phyloP scores from a whole-genome alignment of 2,888 invertebrate species.

The Spilosoma lubricipeda region DNA sequence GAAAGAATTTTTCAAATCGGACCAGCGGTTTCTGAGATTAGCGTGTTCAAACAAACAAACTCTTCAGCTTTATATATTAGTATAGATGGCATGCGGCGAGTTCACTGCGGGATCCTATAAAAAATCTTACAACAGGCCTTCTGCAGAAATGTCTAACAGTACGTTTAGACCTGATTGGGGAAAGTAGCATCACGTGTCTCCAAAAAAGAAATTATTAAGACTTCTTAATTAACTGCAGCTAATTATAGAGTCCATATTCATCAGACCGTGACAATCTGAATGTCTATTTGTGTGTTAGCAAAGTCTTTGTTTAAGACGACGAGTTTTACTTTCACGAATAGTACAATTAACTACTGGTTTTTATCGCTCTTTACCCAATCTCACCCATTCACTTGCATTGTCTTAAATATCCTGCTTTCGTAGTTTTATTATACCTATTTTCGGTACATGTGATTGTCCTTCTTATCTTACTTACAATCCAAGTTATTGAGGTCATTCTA shows the following conservation, averaged over 20 bases:
- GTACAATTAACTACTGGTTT: constrained; percentile 33
- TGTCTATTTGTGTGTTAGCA: constrained; percentile 37
- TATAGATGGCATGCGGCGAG: neutral
- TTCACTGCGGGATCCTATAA: neutral
- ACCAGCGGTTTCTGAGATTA: too few species aligned
- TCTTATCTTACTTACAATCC: neutral
- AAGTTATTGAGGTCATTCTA: neutral
- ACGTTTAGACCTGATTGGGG: neutral
- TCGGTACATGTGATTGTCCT: neutral
- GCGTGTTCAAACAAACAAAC: too few species aligned
- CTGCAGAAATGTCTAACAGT: neutral
- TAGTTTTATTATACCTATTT: constrained; percentile 5
- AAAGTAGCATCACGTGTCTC: neutral
- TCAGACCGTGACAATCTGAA: constrained; percentile 41
- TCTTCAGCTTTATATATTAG: too few species aligned
- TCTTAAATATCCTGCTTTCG: constrained; percentile 45
- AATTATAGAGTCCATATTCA: constrained; percentile 27
- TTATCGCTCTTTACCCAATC: constrained; percentile 40
- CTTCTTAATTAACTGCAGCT: constrained; percentile 17
- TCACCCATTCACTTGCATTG: constrained; percentile 44
- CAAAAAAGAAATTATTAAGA: constrained; percentile 9
- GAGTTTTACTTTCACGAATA: constrained; percentile 51
- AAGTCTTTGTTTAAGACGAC: constrained; percentile 52
- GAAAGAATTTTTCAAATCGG: too few species aligned
- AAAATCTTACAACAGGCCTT: neutral